Evolutionary conservation across 2,113 vertebrate genomes (phyloP).

Genomic region (Lagenorhynchus albirostris): DNA sequence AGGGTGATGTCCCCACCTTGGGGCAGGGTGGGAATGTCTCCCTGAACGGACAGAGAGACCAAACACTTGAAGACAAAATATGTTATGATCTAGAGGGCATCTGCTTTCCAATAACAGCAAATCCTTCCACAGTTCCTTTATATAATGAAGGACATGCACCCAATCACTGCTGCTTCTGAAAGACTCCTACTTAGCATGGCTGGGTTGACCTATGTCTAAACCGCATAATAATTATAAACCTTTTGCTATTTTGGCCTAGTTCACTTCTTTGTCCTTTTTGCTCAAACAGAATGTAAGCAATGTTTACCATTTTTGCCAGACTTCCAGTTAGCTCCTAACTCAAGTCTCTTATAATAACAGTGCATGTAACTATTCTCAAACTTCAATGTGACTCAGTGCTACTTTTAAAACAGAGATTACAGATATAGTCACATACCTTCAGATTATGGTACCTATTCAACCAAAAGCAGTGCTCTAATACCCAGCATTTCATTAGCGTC

Average conservation of each 20-base stretch:
- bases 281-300: neutral
- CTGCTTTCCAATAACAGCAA: neutral
- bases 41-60: neutral
- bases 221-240: neutral
- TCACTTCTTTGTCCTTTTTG: neutral
- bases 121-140: neutral
- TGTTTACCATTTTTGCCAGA: neutral
- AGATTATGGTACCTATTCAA: neutral
- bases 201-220: fast-evolving
- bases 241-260: neutral
- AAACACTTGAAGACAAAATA: neutral
- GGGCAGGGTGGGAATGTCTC: neutral
- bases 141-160: fast-evolving
- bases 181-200: neutral
- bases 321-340: too few relatives aligned
- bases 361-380: fast-evolving
- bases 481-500: neutral
- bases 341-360: neutral
- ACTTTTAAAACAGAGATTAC: neutral
- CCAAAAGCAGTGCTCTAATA: conserved; percentile 33
- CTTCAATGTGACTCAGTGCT: fast-evolving
- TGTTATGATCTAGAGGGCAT: neutral
- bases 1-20: fast-evolving
- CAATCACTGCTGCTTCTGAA: neutral
- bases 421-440: neutral